Conservation (phyloP, 2,113 vertebrate species). For the Numida meleagris region DNA sequence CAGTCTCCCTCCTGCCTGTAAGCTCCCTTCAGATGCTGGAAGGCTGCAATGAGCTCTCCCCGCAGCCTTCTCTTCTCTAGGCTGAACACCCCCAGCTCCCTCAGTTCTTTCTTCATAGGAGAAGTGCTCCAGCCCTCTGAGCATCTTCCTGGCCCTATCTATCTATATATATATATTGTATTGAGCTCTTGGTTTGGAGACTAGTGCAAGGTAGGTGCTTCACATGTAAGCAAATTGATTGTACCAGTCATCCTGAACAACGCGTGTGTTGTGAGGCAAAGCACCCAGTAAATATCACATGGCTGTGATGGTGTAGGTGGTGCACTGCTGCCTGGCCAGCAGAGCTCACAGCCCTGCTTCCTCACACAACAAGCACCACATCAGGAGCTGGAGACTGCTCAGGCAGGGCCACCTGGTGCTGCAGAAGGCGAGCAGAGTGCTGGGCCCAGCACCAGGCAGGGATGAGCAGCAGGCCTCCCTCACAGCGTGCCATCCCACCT, state of each 20-base stretch:
- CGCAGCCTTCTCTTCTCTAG: no score
- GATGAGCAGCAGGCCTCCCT: neutral
- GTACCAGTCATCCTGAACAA: neutral
- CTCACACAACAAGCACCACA: neutral
- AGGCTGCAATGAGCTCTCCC: no score
- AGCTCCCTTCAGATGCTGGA: no score
- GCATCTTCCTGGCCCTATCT: no score
- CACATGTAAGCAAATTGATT: neutral
- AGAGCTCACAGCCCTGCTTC: neutral
- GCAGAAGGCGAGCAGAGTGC: neutral
- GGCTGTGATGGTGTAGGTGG: no score
- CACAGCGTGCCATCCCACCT: no score
- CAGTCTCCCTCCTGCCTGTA: no score
- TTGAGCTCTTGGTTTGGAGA: neutral
- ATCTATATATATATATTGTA: no score
- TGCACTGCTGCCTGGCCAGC: no score
- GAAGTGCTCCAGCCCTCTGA: no score
- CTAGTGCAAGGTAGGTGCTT: neutral
- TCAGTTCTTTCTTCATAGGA: no score
- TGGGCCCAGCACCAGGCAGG: fast-evolving
- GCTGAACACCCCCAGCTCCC: no score
- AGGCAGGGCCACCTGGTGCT: neutral
- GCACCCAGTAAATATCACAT: fast-evolving
- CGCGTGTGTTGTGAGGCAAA: neutral
- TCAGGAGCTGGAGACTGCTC: neutral